phyloP scores from a whole-genome alignment of 2,888 invertebrate genomes.

The Thereva nobilitata region DNA sequence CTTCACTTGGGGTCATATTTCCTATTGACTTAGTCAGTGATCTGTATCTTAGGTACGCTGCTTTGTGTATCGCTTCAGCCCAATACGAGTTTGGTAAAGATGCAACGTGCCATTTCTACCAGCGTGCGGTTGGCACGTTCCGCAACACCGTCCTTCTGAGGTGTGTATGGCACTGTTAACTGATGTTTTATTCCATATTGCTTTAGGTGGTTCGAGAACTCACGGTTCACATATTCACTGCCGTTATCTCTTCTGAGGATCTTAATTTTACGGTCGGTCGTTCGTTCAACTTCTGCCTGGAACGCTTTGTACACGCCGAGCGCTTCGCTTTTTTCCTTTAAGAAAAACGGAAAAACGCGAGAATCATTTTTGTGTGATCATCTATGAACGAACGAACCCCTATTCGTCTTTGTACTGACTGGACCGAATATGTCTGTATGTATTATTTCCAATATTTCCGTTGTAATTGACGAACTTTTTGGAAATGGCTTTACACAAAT shows the following conservation, averaged over 20 bases:
- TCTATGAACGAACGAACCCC: too few species aligned
- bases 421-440: conserved; percentile 38
- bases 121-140: conserved; percentile 41
- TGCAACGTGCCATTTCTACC: conserved; percentile 46
- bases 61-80: conserved; percentile 42
- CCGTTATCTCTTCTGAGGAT: conserved; percentile 38
- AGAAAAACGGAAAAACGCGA: conserved; percentile 40
- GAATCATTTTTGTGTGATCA: neutral
- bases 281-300: conserved; percentile 36
- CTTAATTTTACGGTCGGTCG: conserved; percentile 37
- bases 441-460: conserved; percentile 23
- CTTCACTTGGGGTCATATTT: conserved; percentile 45
- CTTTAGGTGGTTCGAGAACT: conserved; percentile 30
- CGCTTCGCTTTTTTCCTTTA: conserved; percentile 41
- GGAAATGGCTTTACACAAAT: conserved; percentile 29
- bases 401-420: neutral
- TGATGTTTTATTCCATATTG: conserved; percentile 28
- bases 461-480: conserved; percentile 4
- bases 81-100: conserved; percentile 44
- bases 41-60: conserved; percentile 41
- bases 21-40: conserved; percentile 39
- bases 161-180: conserved; percentile 36
- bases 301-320: conserved; percentile 40
- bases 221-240: conserved; percentile 30
- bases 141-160: conserved; percentile 42